Evolutionary conservation across 92 coral and sea anemone genomes (phyloP), one percentile per base, ranked within the genome.

Genomic region (Isaurus tuberculatus): DNA sequence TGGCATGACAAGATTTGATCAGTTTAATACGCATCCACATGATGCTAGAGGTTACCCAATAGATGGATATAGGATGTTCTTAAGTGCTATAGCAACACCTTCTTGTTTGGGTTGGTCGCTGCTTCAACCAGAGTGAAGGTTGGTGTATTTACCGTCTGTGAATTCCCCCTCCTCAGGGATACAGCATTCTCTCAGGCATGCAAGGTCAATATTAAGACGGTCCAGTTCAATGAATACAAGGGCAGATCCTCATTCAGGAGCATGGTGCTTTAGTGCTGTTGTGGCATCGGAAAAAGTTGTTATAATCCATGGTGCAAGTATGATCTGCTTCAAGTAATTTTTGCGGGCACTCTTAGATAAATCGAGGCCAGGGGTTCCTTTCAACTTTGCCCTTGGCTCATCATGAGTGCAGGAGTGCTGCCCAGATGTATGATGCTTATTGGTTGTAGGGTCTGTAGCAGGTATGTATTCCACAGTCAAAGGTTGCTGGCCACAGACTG

Each of bases 401-500:
- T 49, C 16, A 49, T 49, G 58, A 49, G 58, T 49, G 58, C 58
- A 49, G 58, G 20, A n/a, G 58, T 49, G 14, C 58, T 49, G 58
- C 58, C 16, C 0, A 49, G 58, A 49, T 15, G 4, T 49, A 10
- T n/a, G 20, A 23, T 22, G 66, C 28, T 60, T 60, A n/a, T 60
- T 60, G 31, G 66, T 60, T 19, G 27, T 8, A 19, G 11, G 66
- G 66, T 60, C 30, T 20, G 31, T 60, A 60, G 30, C 66, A 1
- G 28, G 66, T 20, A 60, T 60, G 2, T 60, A 60, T 60, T 60
- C 31, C 66, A 60, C 66, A 19, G 22, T 19, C 30, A 60, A 60
- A 60, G 66, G 30, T 60, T 60, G 63, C 20, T 22, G 11, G 66
- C 66, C 66, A 20, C 13, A 26, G 66, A 60, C 66, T 60, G 65